Conservation (phyloP, 2,113 vertebrate species). For the Circaetus gallicus region DNA sequence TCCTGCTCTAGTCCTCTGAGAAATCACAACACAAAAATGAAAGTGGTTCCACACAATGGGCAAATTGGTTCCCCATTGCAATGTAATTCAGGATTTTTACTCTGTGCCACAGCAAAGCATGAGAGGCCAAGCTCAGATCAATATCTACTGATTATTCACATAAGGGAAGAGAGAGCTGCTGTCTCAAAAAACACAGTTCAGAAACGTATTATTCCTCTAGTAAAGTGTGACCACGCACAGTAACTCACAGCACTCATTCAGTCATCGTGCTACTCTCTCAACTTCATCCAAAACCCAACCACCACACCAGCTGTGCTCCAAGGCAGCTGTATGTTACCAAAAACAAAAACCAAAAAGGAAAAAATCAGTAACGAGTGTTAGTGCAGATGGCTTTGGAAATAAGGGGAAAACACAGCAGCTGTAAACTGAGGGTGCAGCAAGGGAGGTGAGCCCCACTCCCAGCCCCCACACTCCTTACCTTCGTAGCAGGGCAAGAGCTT, state of each 20-base stretch:
- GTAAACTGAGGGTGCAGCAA: neutral
- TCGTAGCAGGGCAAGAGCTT: conserved; percentile 93
- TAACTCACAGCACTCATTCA: neutral
- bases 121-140: neutral
- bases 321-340: neutral
- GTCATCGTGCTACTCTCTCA: neutral
- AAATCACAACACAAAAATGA: neutral
- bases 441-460: neutral
- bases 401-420: neutral
- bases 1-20: neutral
- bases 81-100: neutral
- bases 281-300: neutral
- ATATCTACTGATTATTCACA: neutral
- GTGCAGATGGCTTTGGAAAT: neutral
- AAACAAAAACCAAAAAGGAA: neutral
- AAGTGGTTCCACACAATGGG: neutral
- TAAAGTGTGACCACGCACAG: neutral
- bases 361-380: neutral
- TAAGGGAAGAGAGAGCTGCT: neutral
- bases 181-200: neutral
- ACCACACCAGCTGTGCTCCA: fast-evolving
- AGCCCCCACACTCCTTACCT: conserved; percentile 72
- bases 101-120: neutral
- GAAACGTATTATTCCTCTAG: neutral
- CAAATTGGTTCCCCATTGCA: neutral